Conservation (phyloP, 1,140 invertebrate species). For the Pseudobourletiella spinata region DNA sequence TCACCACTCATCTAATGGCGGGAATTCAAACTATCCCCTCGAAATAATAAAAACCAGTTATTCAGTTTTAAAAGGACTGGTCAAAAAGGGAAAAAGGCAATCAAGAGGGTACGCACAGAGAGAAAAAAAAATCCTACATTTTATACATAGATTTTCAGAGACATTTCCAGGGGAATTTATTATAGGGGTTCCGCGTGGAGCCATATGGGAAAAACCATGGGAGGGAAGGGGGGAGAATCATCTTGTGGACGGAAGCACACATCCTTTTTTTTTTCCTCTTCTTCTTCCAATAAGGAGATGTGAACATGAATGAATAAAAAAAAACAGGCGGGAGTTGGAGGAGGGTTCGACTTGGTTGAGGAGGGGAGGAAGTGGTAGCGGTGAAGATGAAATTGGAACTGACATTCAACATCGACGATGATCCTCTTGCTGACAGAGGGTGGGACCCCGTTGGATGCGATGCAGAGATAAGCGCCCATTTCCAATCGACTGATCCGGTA, state of each 20-base stretch:
- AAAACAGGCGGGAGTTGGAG: not conserved
- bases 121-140: too few relatives aligned
- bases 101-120: too few relatives aligned
- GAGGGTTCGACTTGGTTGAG: not conserved
- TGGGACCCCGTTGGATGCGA: conserved; percentile 72
- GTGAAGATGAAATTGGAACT: conserved; percentile 44
- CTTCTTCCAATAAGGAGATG: too few relatives aligned
- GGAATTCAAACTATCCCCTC: too few relatives aligned
- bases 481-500: conserved; percentile 72
- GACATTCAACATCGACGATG: conserved; percentile 79
- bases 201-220: too few relatives aligned
- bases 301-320: not conserved
- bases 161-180: too few relatives aligned
- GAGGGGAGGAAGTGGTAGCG: not conserved
- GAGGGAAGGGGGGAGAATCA: not conserved
- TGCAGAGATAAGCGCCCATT: conserved; percentile 76
- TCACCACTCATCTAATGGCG: too few relatives aligned
- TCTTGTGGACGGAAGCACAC: not conserved
- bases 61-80: too few relatives aligned
- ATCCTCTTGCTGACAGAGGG: conserved; percentile 78
- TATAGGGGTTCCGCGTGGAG: too few relatives aligned
- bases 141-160: too few relatives aligned
- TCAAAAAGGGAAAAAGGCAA: too few relatives aligned
- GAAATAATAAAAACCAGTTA: too few relatives aligned
- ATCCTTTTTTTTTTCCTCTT: not conserved